Evolutionary conservation across 2,113 vertebrate genomes (phyloP).

Genomic region (Naja naja): DNA sequence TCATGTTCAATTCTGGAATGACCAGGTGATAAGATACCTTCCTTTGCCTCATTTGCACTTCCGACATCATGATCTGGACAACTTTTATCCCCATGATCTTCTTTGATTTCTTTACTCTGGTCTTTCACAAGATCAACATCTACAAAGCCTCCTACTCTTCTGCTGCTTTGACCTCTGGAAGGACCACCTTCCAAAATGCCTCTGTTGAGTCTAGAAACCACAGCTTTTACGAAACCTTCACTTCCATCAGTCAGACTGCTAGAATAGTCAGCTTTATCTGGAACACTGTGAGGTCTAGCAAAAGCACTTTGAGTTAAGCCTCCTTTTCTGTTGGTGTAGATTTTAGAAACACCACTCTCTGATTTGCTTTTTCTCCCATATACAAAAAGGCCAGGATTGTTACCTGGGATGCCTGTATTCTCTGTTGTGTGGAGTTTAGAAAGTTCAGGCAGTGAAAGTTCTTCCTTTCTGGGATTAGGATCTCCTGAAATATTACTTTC

Average conservation of each 20-base stretch:
- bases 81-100: neutral
- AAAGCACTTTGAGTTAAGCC: neutral
- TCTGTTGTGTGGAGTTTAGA: neutral
- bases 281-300: neutral
- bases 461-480: neutral
- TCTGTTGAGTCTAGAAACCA: neutral
- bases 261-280: neutral
- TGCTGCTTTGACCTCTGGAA: slow-evolving; percentile 3
- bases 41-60: neutral
- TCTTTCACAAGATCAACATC: neutral
- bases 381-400: neutral
- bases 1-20: neutral
- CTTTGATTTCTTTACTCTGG: neutral
- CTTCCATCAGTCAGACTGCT: neutral
- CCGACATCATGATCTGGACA: neutral
- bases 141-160: neutral
- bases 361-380: neutral
- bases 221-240: neutral
- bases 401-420: neutral
- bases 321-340: neutral
- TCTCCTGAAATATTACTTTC: neutral
- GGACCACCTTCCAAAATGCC: neutral
- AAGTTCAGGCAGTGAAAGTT: neutral
- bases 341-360: neutral
- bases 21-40: neutral